Conservation (phyloP, 2,797 vertebrate genomes). For the Chaetodon trifasciatus region DNA sequence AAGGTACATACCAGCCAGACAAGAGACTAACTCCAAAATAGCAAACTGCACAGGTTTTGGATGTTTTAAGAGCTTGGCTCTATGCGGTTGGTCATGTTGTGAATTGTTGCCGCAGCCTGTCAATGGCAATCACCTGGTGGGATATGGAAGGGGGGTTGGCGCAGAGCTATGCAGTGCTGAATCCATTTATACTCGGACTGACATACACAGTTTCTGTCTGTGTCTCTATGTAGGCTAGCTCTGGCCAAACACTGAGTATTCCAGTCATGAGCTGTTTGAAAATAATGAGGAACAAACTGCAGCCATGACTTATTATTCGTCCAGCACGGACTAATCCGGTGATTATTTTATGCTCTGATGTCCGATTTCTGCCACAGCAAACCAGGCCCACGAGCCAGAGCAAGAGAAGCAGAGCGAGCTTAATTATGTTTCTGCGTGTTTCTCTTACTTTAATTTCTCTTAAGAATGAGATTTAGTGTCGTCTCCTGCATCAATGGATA, state of each 20-base stretch:
- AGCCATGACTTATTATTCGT: constrained; percentile 55
- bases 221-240: constrained; percentile 47
- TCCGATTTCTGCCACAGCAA: not conserved
- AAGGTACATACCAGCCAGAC: constrained; percentile 76
- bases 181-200: constrained; percentile 71
- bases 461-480: not conserved
- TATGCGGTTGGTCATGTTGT: constrained; percentile 43
- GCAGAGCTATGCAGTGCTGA: constrained; percentile 48
- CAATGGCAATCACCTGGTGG: constrained; percentile 69
- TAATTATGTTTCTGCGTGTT: constrained; percentile 20
- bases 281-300: constrained; percentile 66
- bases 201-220: constrained; percentile 59
- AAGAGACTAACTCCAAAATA: constrained; percentile 83
- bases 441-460: constrained; percentile 11
- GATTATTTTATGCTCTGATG: constrained; percentile 45
- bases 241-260: constrained; percentile 40
- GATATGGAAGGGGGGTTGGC: constrained; percentile 41
- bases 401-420: not conserved
- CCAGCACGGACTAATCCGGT: constrained; percentile 31
- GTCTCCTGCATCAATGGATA: not conserved
- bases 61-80: constrained; percentile 62
- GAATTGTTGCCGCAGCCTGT: constrained; percentile 66
- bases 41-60: constrained; percentile 72
- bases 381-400: not conserved
- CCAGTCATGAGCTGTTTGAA: constrained; percentile 43